Evolutionary conservation across 2,888 invertebrate genomes (phyloP), one percentile per base, ranked within the genome.

Genomic region (Leucophora obtusa): DNA sequence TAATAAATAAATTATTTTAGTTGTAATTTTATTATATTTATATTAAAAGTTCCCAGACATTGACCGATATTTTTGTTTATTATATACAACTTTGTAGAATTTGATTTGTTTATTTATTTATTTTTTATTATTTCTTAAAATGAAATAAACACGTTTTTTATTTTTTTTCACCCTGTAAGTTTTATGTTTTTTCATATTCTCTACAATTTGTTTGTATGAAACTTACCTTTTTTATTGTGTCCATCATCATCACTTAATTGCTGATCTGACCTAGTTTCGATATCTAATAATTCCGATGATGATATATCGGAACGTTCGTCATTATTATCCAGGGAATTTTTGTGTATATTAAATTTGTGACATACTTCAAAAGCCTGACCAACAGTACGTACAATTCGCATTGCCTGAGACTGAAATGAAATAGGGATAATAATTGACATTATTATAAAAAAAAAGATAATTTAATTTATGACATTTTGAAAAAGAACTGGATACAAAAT

Each of bases 291-390:
- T 82, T 90, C 90, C 75, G 90, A 89, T 81, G 90, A 87, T 80
- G 90, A 88, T 82, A 88, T 87, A 85, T 90, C 90, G 70, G 90
- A 90, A 82, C 89, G 86, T 85, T 91, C 90, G 82, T 90, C 90
- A 85, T 90, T 89, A 85, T 89, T 88, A 85, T 90, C 90, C 87
- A 89, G 85, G 89, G 90, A 90, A 89, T 90, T 90, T 88, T 90
- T 90, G 87, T 93, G 94, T 87, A 93, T 92, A 87, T 95, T 95
- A 91, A 96, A 93, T 92, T 98, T 98, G 93, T 99, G 98, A 93
- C 98, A 99, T 90, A 99, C 98, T 92, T 99, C 99, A 91, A 99
- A 99, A 47, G 99, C 99, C 92, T 99, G 99, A 59, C 99, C 99
- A 84, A 99, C 97, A 8, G 99, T 99, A 87, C 98, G 94, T 81